Conservation (phyloP, 1,140 invertebrate genomes). For the roundworm (Caenorhabditis elegans) region WBcel235 BX284602.5:7658501-7659000, state of each 20-base stretch:
- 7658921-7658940: no score
- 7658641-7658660: conserved; percentile 43
- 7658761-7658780: conserved; percentile 38
- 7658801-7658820: conserved; percentile 34
- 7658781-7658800: conserved; percentile 1
- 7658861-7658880: no score
- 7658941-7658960: no score
- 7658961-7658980: no score
- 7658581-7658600: neutral
- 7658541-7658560: conserved; percentile 39
- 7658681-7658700: conserved; percentile 44
- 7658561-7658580: conserved; percentile 33
- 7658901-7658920: no score
- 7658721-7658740: conserved; percentile 30
- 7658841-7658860: no score
- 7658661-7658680: conserved; percentile 46
- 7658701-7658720: conserved; percentile 43
- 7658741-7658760: conserved; percentile 37
- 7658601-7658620: conserved; percentile 14
- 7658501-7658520: conserved; percentile 40
- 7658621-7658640: conserved; percentile 27
- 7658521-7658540: conserved; percentile 38
- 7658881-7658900: no score
- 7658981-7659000: no score
- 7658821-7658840: neutral